These are phyloP conservation scores for Oedothorax gibbosus DNA, from an alignment of 1,140 invertebrate species.

Conservation along the genomic window DNA sequence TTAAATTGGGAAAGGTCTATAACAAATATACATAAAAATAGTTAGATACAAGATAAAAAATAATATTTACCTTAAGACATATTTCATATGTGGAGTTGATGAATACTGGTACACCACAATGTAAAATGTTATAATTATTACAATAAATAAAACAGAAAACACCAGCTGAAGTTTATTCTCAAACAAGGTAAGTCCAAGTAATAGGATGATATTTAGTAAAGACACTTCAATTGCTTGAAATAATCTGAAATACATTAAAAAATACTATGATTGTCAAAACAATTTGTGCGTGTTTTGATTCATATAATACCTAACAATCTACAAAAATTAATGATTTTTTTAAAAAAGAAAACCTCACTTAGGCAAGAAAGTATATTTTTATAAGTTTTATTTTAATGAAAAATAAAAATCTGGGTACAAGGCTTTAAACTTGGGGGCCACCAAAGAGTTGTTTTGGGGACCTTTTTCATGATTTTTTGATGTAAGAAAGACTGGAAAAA, in stretches of 20 bases:
- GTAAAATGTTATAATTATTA: background rate
- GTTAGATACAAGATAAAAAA: too few species aligned
- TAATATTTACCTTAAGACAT: background rate
- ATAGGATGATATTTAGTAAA: background rate
- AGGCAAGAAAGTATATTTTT: background rate
- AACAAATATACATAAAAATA: too few species aligned
- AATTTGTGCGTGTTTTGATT: background rate
- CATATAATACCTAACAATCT: background rate
- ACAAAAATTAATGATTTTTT: background rate
- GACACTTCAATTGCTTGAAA: slow-evolving; percentile 17
- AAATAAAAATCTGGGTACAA: too few species aligned
- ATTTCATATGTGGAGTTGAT: background rate
- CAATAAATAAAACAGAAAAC: background rate
- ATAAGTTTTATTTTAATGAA: too few species aligned
- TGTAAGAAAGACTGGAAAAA: too few species aligned
- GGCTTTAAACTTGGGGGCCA: too few species aligned
- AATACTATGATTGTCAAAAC: background rate
- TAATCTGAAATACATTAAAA: slow-evolving; percentile 7
- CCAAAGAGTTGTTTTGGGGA: too few species aligned
- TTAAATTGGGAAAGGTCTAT: too few species aligned
- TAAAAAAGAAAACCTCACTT: background rate
- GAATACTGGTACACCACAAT: background rate
- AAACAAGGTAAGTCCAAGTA: slow-evolving; percentile 31
- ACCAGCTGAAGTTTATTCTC: background rate
- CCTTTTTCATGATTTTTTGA: too few species aligned